Evolutionary conservation across 2,797 vertebrate species (phyloP).

Genomic region (Parauchenoglanis ngamensis): DNA sequence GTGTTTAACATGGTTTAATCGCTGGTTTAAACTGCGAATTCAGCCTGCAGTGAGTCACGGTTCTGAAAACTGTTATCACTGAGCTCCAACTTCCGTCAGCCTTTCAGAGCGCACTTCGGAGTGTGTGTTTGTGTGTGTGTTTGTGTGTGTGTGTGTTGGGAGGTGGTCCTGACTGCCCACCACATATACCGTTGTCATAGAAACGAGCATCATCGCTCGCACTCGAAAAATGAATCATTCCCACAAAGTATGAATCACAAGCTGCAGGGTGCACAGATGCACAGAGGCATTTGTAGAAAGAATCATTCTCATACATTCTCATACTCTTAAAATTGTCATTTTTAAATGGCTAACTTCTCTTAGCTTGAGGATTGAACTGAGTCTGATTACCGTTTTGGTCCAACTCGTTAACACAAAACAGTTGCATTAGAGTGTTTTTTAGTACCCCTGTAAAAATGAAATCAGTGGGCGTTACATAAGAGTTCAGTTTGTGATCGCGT

Average conservation of each 20-base stretch:
- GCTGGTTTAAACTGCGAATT: conserved; percentile 1
- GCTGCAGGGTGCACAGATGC: conserved; percentile 46
- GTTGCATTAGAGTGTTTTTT: not conserved
- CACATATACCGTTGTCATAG: conserved; percentile 69
- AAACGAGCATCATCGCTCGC: conserved; percentile 70
- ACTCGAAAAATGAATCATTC: conserved; percentile 74
- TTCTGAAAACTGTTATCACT: conserved; percentile 41
- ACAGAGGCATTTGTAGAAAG: not conserved
- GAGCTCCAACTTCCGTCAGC: conserved; percentile 37
- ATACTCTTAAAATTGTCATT: not conserved
- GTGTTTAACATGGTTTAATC: conserved; percentile 12
- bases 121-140: conserved; percentile 17
- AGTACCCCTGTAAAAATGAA: not conserved
- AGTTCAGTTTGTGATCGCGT: not conserved
- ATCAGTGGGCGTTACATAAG: not conserved
- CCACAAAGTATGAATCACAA: conserved; percentile 72
- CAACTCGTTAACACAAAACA: not conserved
- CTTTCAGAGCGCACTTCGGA: conserved; percentile 30
- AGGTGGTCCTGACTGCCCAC: conserved; percentile 62
- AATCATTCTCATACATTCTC: not conserved
- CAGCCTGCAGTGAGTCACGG: conserved; percentile 28
- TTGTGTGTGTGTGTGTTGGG: conserved; percentile 37
- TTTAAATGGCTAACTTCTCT: not conserved
- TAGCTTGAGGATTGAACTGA: not conserved
- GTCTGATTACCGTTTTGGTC: not conserved